Evolutionary conservation across 2,797 vertebrate genomes (phyloP).

Genomic region (Lacerta bilineata): DNA sequence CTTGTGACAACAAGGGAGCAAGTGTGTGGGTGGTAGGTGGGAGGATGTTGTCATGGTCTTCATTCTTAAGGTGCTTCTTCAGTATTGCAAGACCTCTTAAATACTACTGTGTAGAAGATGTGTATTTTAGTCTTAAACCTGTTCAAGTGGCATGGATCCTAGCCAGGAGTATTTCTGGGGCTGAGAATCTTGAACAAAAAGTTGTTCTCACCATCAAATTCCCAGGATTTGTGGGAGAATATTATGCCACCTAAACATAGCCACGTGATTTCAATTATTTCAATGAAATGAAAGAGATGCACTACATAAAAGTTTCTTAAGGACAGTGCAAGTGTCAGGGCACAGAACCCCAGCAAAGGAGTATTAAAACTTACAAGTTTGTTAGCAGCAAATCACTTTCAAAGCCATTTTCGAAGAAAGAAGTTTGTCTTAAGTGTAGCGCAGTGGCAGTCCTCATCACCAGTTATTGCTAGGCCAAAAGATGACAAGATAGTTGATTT

Average conservation of each 20-base stretch:
- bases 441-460: not conserved
- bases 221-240: not conserved
- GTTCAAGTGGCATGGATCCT: not conserved
- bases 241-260: not conserved
- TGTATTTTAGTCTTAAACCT: not conserved
- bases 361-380: constrained; percentile 3
- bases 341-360: not conserved
- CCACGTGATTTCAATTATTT: not conserved
- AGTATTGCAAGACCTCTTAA: not conserved
- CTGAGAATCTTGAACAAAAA: not conserved
- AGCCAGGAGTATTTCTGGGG: not conserved
- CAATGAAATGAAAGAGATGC: not conserved
- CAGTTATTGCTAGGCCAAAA: not conserved
- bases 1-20: not conserved
- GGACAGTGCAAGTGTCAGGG: not conserved
- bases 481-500: not conserved
- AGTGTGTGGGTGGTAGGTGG: no score
- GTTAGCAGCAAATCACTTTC: not conserved
- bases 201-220: not conserved
- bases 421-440: not conserved
- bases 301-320: not conserved
- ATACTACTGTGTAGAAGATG: not conserved
- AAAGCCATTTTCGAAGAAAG: constrained; percentile 4
- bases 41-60: not conserved
- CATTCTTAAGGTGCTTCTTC: not conserved